Conservation (phyloP, 2,888 invertebrate genomes). For the Hetaerina titia region DNA sequence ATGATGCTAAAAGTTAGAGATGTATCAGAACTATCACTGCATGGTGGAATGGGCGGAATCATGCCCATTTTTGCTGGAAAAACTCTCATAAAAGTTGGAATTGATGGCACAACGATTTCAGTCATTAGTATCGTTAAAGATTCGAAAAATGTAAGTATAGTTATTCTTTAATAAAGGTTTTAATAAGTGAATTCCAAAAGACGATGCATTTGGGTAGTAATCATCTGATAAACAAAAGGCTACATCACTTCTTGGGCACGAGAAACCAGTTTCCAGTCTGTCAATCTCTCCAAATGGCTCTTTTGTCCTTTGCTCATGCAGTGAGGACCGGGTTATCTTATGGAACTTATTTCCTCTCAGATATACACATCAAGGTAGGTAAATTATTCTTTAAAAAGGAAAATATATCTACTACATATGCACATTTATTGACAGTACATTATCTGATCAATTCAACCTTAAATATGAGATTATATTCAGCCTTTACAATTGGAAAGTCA, state of each 20-base stretch:
- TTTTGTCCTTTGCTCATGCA: slow-evolving; percentile 25
- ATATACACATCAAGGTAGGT: background rate
- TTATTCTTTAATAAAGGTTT: too few species aligned
- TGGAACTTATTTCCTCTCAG: background rate
- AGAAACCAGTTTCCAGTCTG: background rate
- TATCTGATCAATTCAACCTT: too few species aligned
- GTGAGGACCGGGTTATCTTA: slow-evolving; percentile 37
- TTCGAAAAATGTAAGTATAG: background rate
- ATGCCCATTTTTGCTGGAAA: slow-evolving; percentile 40
- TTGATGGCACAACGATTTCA: background rate
- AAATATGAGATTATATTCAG: too few species aligned
- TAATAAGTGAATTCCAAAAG: too few species aligned
- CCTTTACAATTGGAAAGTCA: too few species aligned
- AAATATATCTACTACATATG: too few species aligned
- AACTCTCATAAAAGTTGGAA: background rate
- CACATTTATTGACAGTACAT: too few species aligned
- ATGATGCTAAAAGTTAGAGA: slow-evolving; percentile 14
- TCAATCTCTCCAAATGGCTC: background rate
- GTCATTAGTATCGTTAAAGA: background rate
- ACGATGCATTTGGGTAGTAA: too few species aligned
- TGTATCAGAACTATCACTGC: background rate
- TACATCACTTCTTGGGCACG: background rate
- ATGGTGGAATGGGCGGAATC: background rate
- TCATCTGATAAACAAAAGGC: background rate
- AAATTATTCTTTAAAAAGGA: too few species aligned